Evolutionary conservation across 2,113 vertebrate genomes (phyloP), one percentile per base, ranked within the genome.

Genomic region (Myiagra hebetior): DNA sequence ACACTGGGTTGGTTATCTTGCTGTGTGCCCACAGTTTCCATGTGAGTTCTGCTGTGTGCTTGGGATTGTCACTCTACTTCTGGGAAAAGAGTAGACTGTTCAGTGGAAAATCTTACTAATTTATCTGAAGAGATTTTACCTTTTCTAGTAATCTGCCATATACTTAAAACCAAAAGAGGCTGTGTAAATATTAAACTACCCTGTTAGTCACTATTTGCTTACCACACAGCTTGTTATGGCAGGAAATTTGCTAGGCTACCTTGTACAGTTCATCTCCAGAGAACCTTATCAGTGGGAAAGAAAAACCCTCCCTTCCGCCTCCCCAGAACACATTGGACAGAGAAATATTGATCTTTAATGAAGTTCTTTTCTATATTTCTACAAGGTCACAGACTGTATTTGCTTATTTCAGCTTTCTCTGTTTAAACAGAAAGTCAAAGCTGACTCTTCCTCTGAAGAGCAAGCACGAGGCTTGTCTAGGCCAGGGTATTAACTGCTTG

Each of bases 1-100:
- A 1, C 4, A 0, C 22, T 2, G 44, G 37, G 19, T 8, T 31
- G 24, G 16, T 26, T 1, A 0, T 46, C 3, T 2, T 44, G 52
- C 50, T 17, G 0, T 6, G 44, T 23, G 35, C 53, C 0, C 1
- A 24, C 26, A 5, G n/a, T 7, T 47, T 41, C 70, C 59, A 8
- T 21, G 3, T 1, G 59, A 67, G 37, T 15, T 16, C 28, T 77
- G 46, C 59, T 39, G 15, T 8, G 1, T 35, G 23, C 44, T 47
- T 72, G 68, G n/a, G 42, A 12, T 44, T 37, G 47, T 64, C 26
- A 8, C 46, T 85, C 24, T 4, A 0, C 23, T 93, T 55, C 49
- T 73, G 22, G 74, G 74, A 30, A 22, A 50, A n/a, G 24, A 18
- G 13, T 23, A 49, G 70, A 44, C 67, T 41, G n/a, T 46, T 57